These are phyloP conservation scores for Machimus atricapillus DNA, from an alignment of 2,888 invertebrate genomes.

Conservation along the genomic window DNA sequence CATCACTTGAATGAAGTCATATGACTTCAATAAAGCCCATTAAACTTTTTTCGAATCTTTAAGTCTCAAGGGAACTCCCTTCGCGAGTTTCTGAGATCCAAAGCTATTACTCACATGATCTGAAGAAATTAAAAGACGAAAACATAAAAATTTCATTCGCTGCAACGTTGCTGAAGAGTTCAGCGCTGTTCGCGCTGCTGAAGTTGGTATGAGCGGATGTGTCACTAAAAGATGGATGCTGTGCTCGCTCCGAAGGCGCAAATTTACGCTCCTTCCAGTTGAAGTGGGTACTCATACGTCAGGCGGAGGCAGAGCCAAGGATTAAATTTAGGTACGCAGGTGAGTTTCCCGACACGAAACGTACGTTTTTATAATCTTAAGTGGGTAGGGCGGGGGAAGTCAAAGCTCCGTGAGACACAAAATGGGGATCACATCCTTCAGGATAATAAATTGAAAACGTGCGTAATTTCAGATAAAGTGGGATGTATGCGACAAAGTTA, in stretches of 20 bases:
- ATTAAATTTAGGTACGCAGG: slow-evolving; percentile 5
- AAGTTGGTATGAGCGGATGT: background rate
- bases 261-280: background rate
- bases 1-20: background rate
- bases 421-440: slow-evolving; percentile 38
- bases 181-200: background rate
- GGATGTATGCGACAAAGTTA: slow-evolving; percentile 4
- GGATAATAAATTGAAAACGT: slow-evolving; percentile 42
- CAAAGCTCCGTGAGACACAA: background rate
- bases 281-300: background rate
- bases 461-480: slow-evolving; percentile 34
- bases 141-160: slow-evolving; percentile 8
- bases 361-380: slow-evolving; percentile 6
- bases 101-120: background rate
- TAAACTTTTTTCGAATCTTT: background rate
- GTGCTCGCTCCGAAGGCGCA: background rate
- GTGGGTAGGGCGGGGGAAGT: background rate
- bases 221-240: slow-evolving; percentile 25
- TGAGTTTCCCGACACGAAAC: background rate
- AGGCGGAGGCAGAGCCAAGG: background rate
- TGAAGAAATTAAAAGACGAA: background rate
- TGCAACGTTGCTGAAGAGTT: background rate
- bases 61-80: background rate
- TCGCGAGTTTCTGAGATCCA: background rate
- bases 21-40: background rate